Evolutionary conservation across 2,797 vertebrate species (phyloP).

Genomic region (Schizothorax lantsangensis): DNA sequence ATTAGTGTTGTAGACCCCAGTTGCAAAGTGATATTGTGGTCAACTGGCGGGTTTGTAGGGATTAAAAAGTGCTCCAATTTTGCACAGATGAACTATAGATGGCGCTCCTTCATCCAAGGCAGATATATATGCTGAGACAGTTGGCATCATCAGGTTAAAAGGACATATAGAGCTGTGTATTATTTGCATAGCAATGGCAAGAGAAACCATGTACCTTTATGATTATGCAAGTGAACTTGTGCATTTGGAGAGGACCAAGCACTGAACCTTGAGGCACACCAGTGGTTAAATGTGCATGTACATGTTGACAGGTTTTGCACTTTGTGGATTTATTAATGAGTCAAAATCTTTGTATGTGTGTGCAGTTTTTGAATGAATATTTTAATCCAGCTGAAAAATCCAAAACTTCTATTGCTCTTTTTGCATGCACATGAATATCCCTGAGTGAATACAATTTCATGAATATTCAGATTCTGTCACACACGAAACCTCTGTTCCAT

Average conservation of each 20-base stretch:
- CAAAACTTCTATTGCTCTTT: conserved; percentile 15
- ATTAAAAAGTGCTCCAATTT: too few relatives aligned
- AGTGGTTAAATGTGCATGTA: conserved; percentile 35
- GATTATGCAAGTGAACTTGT: too few relatives aligned
- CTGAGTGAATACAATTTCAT: background rate
- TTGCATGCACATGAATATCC: background rate
- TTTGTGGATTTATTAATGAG: conserved; percentile 60
- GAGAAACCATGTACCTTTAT: background rate
- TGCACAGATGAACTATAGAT: too few relatives aligned
- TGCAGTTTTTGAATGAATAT: conserved; percentile 53
- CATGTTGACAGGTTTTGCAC: conserved; percentile 66
- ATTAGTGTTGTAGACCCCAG: too few relatives aligned
- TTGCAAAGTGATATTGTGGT: too few relatives aligned
- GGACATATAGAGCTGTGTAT: background rate
- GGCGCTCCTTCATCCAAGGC: background rate
- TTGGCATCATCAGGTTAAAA: background rate
- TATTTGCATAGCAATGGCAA: background rate
- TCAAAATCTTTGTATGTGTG: conserved; percentile 55
- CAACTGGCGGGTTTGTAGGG: too few relatives aligned
- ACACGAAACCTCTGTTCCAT: background rate
- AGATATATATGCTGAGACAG: background rate
- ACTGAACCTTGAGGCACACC: background rate
- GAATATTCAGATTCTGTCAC: background rate
- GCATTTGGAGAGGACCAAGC: background rate
- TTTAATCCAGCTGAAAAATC: background rate